Evolutionary conservation across 1,140 invertebrate species (phyloP).

Genomic region (Mactra quadrangularis): DNA sequence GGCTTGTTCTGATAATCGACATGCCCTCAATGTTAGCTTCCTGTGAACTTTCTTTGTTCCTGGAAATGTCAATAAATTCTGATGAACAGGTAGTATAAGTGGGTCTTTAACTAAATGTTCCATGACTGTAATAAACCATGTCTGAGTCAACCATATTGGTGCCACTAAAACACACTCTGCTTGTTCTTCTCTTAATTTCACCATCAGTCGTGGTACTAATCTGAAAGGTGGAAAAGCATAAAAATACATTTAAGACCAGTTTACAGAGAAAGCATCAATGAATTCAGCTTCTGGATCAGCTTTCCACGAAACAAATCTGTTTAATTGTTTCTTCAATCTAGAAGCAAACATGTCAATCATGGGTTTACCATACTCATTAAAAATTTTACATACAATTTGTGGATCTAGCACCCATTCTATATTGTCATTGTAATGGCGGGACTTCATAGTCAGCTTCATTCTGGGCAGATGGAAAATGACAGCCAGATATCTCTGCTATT

Average conservation of each 20-base stretch:
- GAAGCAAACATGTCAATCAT: conserved; percentile 62
- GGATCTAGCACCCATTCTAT: conserved; percentile 52
- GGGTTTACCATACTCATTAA: background rate
- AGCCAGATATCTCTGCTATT: conserved; percentile 33
- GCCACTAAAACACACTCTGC: conserved; percentile 27
- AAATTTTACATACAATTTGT: conserved; percentile 13
- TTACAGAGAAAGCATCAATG: conserved; percentile 58
- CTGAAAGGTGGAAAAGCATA: conserved; percentile 60
- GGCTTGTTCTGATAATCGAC: conserved; percentile 8
- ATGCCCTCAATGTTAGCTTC: background rate
- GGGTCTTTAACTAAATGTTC: background rate
- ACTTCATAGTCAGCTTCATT: conserved; percentile 36
- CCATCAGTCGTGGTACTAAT: conserved; percentile 21
- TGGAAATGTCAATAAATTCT: conserved; percentile 19
- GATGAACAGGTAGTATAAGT: background rate
- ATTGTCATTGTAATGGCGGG: conserved; percentile 28
- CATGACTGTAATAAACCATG: background rate
- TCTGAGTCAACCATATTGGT: conserved; percentile 20
- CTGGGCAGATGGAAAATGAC: conserved; percentile 18
- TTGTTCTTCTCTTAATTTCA: conserved; percentile 14
- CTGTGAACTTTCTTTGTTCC: conserved; percentile 12
- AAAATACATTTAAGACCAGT: conserved; percentile 37
- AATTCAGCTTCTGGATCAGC: conserved; percentile 50
- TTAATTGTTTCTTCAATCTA: conserved; percentile 49
- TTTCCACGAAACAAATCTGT: conserved; percentile 58